Conservation (phyloP, 2,113 vertebrate species). For the Menidia beryllina region DNA sequence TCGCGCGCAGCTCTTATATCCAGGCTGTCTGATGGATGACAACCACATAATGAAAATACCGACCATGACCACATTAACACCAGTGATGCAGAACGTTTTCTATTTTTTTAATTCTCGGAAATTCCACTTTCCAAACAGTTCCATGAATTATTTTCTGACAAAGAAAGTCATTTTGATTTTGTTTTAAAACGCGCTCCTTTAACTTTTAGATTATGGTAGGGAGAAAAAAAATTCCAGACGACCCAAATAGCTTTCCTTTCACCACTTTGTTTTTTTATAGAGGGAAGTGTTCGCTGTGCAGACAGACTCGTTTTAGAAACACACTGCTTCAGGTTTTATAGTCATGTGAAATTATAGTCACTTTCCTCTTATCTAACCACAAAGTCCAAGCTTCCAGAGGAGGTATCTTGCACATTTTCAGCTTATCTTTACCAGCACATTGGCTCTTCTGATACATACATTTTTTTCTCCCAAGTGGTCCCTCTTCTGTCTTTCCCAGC, state of each 20-base stretch:
- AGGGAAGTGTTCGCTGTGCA: constrained; percentile 13
- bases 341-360: constrained; percentile 14
- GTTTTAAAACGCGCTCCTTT: background rate
- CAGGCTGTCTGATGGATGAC: background rate
- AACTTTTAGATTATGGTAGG: background rate
- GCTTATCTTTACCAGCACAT: background rate
- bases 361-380: constrained; percentile 6
- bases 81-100: constrained; percentile 25
- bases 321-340: constrained; percentile 12
- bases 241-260: constrained; percentile 11
- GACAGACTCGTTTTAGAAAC: constrained; percentile 8
- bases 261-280: constrained; percentile 26
- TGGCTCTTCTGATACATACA: background rate
- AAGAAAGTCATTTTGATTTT: background rate
- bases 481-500: constrained; percentile 28
- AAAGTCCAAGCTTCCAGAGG: background rate
- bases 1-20: background rate
- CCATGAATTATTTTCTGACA: background rate
- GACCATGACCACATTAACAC: constrained; percentile 12
- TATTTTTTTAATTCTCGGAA: background rate
- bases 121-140: background rate
- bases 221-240: background rate
- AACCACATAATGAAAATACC: constrained; percentile 20
- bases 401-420: background rate
- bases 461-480: constrained; percentile 3